These are phyloP conservation scores for Lophotis ruficrista DNA, from an alignment of 2,113 vertebrate genomes.

Conservation along the genomic window DNA sequence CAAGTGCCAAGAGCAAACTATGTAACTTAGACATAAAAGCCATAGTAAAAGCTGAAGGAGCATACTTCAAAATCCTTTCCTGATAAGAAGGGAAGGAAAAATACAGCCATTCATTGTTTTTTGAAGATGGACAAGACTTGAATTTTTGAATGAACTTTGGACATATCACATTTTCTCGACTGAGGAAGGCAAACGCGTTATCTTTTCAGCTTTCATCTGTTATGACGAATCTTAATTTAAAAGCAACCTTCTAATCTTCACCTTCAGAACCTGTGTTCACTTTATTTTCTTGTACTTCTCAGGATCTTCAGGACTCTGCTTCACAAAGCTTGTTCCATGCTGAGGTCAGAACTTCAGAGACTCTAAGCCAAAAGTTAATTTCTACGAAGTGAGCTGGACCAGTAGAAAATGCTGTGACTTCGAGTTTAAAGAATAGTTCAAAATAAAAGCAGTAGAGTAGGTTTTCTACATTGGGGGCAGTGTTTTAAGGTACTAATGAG, in stretches of 20 bases:
- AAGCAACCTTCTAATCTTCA: background rate
- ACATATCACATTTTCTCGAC: accelerated
- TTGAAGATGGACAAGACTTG: background rate
- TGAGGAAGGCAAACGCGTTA: background rate
- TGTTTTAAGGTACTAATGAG: background rate
- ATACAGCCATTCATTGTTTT: background rate
- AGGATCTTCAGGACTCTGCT: background rate
- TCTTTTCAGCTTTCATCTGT: background rate
- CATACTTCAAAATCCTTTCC: background rate
- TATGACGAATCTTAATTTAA: background rate
- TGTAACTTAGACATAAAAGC: background rate
- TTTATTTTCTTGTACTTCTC: background rate
- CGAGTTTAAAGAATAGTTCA: background rate
- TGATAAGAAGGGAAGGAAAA: background rate
- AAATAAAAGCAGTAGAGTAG: background rate
- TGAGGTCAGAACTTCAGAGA: background rate
- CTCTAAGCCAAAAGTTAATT: background rate
- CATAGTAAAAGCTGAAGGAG: background rate
- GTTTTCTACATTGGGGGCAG: background rate
- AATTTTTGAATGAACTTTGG: background rate
- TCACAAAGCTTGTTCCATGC: background rate
- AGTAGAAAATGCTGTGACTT: background rate
- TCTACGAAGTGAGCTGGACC: background rate
- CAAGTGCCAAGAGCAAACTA: background rate
- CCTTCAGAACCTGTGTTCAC: background rate